These are phyloP conservation scores for Arnoldichthys spilopterus DNA, from an alignment of 2,797 vertebrate genomes.

Conservation along the genomic window DNA sequence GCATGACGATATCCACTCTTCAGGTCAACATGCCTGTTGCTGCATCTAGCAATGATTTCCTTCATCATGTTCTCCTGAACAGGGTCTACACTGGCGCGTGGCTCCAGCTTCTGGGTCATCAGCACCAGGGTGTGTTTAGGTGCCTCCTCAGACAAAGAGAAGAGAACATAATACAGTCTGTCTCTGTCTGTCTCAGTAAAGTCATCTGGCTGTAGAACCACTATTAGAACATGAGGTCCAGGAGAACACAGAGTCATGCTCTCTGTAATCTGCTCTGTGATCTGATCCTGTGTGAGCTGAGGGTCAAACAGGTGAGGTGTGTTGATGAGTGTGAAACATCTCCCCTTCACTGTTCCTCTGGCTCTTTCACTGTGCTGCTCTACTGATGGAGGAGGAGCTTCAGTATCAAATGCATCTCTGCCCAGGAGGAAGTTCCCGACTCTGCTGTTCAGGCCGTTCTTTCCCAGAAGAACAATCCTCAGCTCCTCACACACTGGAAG, in stretches of 20 bases:
- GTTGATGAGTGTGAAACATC: constrained; percentile 6
- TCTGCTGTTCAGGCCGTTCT: not conserved
- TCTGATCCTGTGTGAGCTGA: not conserved
- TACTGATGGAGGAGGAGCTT: not conserved
- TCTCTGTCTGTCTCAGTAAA: not conserved
- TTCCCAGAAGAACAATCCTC: not conserved
- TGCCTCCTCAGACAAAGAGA: not conserved
- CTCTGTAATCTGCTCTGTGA: constrained; percentile 17
- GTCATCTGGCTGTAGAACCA: not conserved
- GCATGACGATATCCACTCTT: not conserved
- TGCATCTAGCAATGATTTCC: not conserved
- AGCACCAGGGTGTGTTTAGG: not conserved
- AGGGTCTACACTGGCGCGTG: not conserved
- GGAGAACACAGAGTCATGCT: constrained; percentile 14
- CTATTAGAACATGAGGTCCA: constrained; percentile 16
- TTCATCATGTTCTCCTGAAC: not conserved
- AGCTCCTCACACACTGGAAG: not conserved
- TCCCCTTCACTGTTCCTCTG: not conserved
- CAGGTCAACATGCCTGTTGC: not conserved
- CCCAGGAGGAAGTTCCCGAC: not conserved
- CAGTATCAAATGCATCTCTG: not conserved
- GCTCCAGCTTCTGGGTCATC: not conserved
- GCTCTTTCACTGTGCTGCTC: not conserved
- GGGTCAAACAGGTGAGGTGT: not conserved
- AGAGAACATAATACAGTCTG: not conserved